Evolutionary conservation across 2,113 vertebrate genomes (phyloP).

Genomic region (Suricata suricatta): DNA sequence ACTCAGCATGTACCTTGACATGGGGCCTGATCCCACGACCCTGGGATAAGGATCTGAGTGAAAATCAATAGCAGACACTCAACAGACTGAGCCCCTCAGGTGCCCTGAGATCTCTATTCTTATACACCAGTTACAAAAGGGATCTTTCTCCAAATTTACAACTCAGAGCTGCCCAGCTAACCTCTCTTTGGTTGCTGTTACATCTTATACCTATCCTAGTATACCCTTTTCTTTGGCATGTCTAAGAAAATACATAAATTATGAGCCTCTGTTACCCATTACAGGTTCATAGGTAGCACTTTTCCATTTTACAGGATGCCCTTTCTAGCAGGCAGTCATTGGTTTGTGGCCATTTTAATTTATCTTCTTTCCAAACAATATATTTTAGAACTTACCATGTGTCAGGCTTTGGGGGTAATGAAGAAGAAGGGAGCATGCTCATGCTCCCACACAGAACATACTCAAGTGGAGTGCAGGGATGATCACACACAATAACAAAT

Average conservation of each 20-base stretch:
- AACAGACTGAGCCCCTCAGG: no score
- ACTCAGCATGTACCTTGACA: no score
- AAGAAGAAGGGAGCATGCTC: neutral
- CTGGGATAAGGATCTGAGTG: no score
- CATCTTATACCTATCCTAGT: neutral
- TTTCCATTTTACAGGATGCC: neutral
- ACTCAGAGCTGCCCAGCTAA: neutral
- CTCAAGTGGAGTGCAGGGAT: neutral
- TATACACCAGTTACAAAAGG: neutral
- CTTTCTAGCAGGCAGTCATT: neutral
- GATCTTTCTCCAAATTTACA: neutral
- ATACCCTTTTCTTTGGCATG: neutral
- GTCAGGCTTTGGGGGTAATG: neutral
- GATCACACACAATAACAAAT: neutral
- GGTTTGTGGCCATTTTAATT: neutral
- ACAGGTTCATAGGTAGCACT: neutral
- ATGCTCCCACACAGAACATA: neutral
- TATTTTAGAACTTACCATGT: neutral
- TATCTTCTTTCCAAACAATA: neutral
- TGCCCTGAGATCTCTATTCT: neutral
- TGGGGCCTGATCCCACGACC: no score
- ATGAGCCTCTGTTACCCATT: neutral
- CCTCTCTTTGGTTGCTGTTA: neutral
- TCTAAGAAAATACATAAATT: neutral
- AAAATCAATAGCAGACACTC: no score